These are phyloP conservation scores for Crossocerus cetratus DNA, from an alignment of 2,888 invertebrate species.

Conservation along the genomic window DNA sequence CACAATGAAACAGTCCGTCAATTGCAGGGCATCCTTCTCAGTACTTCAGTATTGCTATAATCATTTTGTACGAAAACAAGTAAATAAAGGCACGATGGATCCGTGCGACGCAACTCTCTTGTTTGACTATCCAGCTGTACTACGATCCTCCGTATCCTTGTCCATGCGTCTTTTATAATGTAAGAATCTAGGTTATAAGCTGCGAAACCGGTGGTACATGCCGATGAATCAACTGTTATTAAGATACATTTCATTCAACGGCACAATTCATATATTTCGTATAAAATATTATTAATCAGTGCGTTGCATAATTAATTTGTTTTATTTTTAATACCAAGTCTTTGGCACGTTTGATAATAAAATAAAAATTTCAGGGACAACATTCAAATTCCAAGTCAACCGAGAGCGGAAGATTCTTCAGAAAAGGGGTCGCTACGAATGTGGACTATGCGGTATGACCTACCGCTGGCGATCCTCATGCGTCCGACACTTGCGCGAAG, in stretches of 20 bases:
- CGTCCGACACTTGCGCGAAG: conserved; percentile 64
- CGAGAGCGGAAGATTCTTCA: not conserved
- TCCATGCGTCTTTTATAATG: too few species aligned
- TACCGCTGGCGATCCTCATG: conserved; percentile 69
- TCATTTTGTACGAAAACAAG: not conserved
- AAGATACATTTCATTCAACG: too few species aligned
- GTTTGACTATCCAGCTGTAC: not conserved
- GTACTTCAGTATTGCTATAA: too few species aligned
- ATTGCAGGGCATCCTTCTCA: too few species aligned
- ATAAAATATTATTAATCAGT: too few species aligned
- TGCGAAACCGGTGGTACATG: too few species aligned
- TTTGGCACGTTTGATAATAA: conserved; percentile 12
- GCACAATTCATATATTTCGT: too few species aligned
- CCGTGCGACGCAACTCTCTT: not conserved
- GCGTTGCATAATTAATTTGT: too few species aligned
- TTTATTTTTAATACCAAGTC: too few species aligned
- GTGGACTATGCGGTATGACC: conserved; percentile 59
- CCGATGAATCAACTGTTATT: too few species aligned
- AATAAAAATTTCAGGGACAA: conserved; percentile 45
- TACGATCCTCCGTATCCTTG: not conserved
- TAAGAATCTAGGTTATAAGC: too few species aligned
- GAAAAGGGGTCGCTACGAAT: conserved; percentile 10
- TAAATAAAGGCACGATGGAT: conserved; percentile 6
- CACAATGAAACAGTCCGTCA: too few species aligned
- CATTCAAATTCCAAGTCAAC: conserved; percentile 17